phyloP scores from a whole-genome alignment of 2,113 vertebrate species.

The Planiliza haematocheilus region DNA sequence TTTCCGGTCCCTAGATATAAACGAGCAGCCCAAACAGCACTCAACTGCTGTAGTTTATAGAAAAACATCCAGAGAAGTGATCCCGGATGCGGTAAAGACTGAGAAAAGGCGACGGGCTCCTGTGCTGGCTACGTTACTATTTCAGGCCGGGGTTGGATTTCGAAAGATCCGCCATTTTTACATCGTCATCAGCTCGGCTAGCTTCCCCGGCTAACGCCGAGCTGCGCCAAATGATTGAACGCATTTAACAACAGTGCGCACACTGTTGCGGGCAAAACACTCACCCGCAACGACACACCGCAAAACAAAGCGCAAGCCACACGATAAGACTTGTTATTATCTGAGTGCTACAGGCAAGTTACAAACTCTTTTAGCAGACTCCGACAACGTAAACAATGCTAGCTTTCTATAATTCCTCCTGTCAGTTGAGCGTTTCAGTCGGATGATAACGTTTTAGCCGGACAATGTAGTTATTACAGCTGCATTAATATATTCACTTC shows the following conservation, averaged over 20 bases:
- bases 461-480: not conserved
- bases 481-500: not conserved
- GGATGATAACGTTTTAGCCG: not conserved
- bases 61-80: not conserved
- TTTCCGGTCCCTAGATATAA: not conserved
- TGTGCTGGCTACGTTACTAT: conserved; percentile 75
- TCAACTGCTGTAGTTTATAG: not conserved
- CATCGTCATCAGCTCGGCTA: conserved; percentile 90
- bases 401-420: conserved; percentile 47
- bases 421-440: conserved; percentile 35
- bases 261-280: not conserved
- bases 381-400: conserved; percentile 64
- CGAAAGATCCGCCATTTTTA: conserved; percentile 99
- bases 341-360: not conserved
- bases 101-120: conserved; percentile 31
- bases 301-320: not conserved
- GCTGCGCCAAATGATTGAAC: conserved; percentile 1
- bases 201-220: conserved; percentile 67
- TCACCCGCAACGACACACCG: too few relatives aligned
- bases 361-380: conserved; percentile 30
- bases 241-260: not conserved
- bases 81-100: not conserved
- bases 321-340: not conserved
- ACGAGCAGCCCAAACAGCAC: not conserved
- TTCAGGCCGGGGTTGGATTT: conserved; percentile 93